phyloP scores from a whole-genome alignment of 2,113 vertebrate species.

The Lynx canadensis region DNA sequence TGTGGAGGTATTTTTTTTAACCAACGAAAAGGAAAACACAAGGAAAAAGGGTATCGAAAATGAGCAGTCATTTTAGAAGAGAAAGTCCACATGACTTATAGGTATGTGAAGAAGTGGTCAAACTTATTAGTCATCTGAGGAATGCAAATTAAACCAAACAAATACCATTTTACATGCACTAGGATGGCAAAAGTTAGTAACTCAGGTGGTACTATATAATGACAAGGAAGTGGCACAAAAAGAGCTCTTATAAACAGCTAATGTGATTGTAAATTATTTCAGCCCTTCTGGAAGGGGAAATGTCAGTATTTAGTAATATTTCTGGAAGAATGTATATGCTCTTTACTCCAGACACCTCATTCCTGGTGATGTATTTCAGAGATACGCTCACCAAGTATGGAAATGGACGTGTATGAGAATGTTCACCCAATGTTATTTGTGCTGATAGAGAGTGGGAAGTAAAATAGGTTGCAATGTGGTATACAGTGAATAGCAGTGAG shows the following conservation, averaged over 20 bases:
- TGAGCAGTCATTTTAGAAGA: neutral
- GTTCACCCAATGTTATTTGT: neutral
- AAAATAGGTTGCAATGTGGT: neutral
- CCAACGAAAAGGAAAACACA: neutral
- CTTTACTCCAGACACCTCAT: neutral
- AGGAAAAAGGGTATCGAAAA: neutral
- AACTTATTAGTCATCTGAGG: neutral
- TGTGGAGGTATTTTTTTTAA: neutral
- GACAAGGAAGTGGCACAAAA: neutral
- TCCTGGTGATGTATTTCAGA: neutral
- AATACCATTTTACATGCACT: neutral
- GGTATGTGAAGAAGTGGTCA: neutral
- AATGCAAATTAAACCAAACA: constrained; percentile 6
- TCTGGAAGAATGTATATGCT: neutral
- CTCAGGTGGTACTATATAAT: neutral
- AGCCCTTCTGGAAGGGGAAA: neutral
- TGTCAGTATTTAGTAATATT: neutral
- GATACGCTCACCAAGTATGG: neutral
- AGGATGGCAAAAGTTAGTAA: neutral
- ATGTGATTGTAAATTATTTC: neutral
- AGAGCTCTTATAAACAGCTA: neutral
- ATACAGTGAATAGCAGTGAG: neutral
- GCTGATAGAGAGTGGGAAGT: neutral
- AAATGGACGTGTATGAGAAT: neutral
- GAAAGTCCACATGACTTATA: neutral